Base-by-base conservation (phyloP, 2,888 invertebrate genomes). In the Ypsolopha scabrella region DNA sequence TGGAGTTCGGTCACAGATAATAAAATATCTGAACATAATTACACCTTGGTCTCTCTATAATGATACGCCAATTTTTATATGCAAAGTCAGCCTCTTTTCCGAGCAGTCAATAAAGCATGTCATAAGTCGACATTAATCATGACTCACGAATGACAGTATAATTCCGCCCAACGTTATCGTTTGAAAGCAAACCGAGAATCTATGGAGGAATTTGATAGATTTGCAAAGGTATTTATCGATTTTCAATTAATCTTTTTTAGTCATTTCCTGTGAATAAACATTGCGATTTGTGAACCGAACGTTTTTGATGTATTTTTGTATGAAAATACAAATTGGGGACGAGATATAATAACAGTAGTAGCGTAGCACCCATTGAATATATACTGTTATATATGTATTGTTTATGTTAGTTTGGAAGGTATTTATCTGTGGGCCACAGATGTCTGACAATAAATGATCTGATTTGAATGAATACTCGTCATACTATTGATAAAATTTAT, bases 241-340 rank as follows among this genome's bases (percentile, higher is more conserved):
- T 83, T 80, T 79, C 76, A 82, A 81, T 83, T 82, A 79, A 81
- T 80, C 80, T 80, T 80, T 77, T 75, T 69, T 63, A 68, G 71
- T 72, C 2, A 24, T 24, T 24, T 24, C 24, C 24, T 24, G 24
- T 24, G 24, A 24, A 24, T 24, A 24, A 24, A 24, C 24, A 24
- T 24, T 24, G 24, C 24, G 75, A 39, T 39, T 2, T 39, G 39
- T 39, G 39, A 24, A 24, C 24, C 24, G 4, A 24, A 24, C 4
- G 24, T 24, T 24, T 24, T 24, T 2, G 2, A 24, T 24, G 24
- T 24, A 24, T 24, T 24, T 24, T 24, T 24, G 24, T 24, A 24
- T 24, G 4, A 2, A 24, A 24, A 24, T 24, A 24, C 24, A 24
- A 24, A 24, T 2, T 24, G 4, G 4, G 24, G 24, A 24, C 24